Base-by-base conservation (phyloP, 2,113 vertebrate species). In the Oxygymnocypris stewartii region DNA sequence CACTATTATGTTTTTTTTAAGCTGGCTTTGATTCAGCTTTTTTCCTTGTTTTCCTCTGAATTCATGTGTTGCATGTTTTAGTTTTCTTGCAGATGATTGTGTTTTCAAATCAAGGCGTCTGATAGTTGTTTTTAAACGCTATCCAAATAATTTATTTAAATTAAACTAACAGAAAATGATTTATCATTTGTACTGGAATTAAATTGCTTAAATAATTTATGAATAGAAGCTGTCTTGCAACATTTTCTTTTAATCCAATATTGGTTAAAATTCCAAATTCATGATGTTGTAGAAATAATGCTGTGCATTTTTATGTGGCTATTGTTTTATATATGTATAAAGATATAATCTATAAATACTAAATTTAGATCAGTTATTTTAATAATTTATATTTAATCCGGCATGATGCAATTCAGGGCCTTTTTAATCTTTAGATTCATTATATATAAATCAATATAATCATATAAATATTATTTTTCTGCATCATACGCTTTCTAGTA, bases 1-100 rank as follows among this genome's bases (percentile, higher is more conserved):
- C 89, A 91, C 93, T 79, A 86, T 94, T 93, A 92, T 92, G 94
- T 95, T 93, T 88, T n/a, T n/a, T 87, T 92, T 87, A 84, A 85
- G 86, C 79, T 85, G 57, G 57, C 85, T 89, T 87, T 85, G 82
- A 87, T 89, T 89, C 44, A 20, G 69, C 69, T 42, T 7, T 84
- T 69, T 83, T 83, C 81, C 88, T 90, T 91, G 89, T 89, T 91
- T 94, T 90, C 78, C 63, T 83, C 51, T 85, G 75, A 87, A 89
- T 71, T 42, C 83, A 89, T 80, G 69, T 59, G 71, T 79, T 84
- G 49, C 81, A 67, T 79, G 95, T 92, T 94, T 94, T 94, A 92
- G 90, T 90, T 93, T 83, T 35, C 73, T 57, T 69, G 80, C 59
- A 84, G 75, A 87, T 57, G 69, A 84, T 87, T 89, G 82, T 82